Base-by-base conservation (phyloP, 1,140 invertebrate species). In the Leptinotarsa undecemlineata region DNA sequence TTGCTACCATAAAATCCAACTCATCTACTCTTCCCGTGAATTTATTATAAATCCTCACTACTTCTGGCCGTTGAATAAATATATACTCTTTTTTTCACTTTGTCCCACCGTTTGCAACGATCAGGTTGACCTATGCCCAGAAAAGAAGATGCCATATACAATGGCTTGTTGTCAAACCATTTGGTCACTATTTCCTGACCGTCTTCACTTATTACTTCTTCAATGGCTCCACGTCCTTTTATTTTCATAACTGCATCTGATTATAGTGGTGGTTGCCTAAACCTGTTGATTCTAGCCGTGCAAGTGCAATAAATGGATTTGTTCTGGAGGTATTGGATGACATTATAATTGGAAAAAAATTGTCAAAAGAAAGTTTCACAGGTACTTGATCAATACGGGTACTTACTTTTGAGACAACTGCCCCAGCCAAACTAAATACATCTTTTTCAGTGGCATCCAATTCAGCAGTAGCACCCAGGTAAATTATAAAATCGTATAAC, bases 21-120 rank as follows among this genome's bases (percentile, higher is more conserved):
- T 80, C 76, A 77, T 85, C 84, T 14, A 86, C 85, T 67, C 82
- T 84, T 61, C 84, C 84, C 82, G 85, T 85, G 8, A 77, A 78
- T 64, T 82, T 77, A 77, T 85, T 83, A 72, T 84, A 85, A 20
- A 61, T 13, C 47, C 64, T 78, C 77, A 85, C 78, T 6, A 85
- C 71, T 80, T 84, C 79, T 61, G 81, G 84, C n/a, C 83, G 71
- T 70, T 81, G 76, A 19, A 84, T 76, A 47, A 81, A 33, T 33
- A 33, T 8, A 33, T 33, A 33, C 6, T 33, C 5, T 33, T 33
- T 8, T 33, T 33, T 33, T 1, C n/a, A 33, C 5, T 26, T 26
- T 26, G 5, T 26, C 26, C 6, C 6, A 33, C 26, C 26, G 26
- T 33, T 33, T 33, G 26, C 6, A 8, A 33, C 26, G 26, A 33